Evolutionary conservation across 2,113 vertebrate genomes (phyloP), one percentile per base, ranked within the genome.

Genomic region (Gymnarchus niloticus): DNA sequence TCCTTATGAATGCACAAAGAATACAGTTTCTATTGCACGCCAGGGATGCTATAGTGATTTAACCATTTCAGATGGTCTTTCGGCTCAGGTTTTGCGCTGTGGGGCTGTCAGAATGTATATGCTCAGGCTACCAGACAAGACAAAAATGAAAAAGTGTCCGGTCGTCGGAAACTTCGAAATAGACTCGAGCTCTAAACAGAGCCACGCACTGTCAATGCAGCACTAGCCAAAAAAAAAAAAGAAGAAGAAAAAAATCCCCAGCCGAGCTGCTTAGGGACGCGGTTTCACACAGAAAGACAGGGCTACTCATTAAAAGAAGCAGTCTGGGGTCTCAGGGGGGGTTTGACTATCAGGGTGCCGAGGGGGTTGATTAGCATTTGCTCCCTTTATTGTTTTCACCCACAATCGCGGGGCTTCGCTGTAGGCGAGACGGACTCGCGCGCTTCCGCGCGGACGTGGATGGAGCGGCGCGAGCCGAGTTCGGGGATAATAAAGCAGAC

Each of bases 81-180:
- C 49, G 12, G 49, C 6, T 28, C 12, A 81, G 80, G 23, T 49
- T 54, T 8, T 82, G 44, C 19, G 77, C 77, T 23, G 28, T 54
- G 51, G 37, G 12, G 80, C n/a, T 82, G 10, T 51, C 80, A n/a
- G 80, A 7, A 37, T 37, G n/a, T 54, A 28, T 10, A 25, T 52
- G 48, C 51, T 28, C 28, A 19, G 44, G 51, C 80, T 33, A 82
- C 17, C 44, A 54, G 12, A 51, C 25, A 48, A 65, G 0, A 65
- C 23, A 48, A 23, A 51, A 33, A 59, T 59, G 21, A 76, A 37
- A 37, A 51, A 51, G 59, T n/a, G 21, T 3, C 12, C n/a, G 51
- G n/a, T 82, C 80, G 49, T 25, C 69, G 61, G 61, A 77, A 85
- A 85, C 84, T 56, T 85, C 49, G 49, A 54, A 84, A 54, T 21